Evolutionary conservation across 2,888 invertebrate genomes (phyloP).

Genomic region (Netelia virgata): DNA sequence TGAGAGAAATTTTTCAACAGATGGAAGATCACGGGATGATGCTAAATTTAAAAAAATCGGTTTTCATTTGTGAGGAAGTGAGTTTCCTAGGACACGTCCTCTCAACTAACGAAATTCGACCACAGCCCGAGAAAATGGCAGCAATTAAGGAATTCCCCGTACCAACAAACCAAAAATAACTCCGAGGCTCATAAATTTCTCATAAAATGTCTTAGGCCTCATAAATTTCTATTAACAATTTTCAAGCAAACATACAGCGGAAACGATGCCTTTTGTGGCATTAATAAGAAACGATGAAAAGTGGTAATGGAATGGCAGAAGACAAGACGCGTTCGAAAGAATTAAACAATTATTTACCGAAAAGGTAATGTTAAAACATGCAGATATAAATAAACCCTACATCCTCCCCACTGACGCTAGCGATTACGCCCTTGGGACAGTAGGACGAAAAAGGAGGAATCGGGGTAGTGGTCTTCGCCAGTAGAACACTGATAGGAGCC

Average conservation of each 20-base stretch:
- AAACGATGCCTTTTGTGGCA: conserved; percentile 24
- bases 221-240: conserved; percentile 56
- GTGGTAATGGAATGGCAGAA: conserved; percentile 60
- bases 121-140: conserved; percentile 8
- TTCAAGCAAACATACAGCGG: conserved; percentile 37
- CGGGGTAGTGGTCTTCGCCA: neutral
- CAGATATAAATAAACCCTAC: neutral
- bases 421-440: neutral
- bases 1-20: conserved; percentile 45
- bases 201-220: conserved; percentile 29
- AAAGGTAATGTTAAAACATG: neutral
- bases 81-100: conserved; percentile 75
- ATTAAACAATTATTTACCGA: conserved; percentile 57
- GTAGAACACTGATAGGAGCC: neutral
- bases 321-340: conserved; percentile 67
- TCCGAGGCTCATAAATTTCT: too few species aligned
- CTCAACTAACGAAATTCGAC: conserved; percentile 62
- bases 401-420: neutral
- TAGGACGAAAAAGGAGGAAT: neutral
- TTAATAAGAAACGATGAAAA: conserved; percentile 15
- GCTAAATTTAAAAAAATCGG: conserved; percentile 72
- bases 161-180: conserved; percentile 21
- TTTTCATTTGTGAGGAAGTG: conserved; percentile 69
- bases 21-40: conserved; percentile 63
- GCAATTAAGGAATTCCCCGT: conserved; percentile 3